Base-by-base conservation (phyloP, 2,797 vertebrate genomes). In the Limosa lapponica region DNA sequence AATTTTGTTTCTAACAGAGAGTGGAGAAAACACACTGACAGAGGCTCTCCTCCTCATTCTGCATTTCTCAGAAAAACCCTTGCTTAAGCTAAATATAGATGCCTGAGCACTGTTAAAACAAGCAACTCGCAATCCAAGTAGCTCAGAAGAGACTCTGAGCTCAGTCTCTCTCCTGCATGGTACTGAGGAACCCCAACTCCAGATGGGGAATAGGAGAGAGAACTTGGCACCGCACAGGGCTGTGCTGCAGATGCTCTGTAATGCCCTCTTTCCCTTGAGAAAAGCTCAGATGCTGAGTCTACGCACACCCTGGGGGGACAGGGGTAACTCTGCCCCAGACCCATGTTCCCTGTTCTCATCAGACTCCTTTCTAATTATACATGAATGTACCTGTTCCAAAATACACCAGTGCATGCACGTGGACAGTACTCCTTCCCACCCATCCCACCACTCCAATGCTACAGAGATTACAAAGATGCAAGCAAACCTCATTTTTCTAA, bases 1-100 rank as follows among this genome's bases (percentile, higher is more conserved):
- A 74, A 9, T 51, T 90, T 49, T 44, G 39, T 39, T 83, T 74
- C 51, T 67, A 69, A 46, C 61, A 86, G 58, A 28, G 46, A 73
- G 46, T 16, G 6, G 32, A 81, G 75, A 61, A 87, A 95, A 74
- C 69, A 74, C 4, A 5, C 59, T 81, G 81, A 52, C 48, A 89
- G 48, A 87, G 62, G 46, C 79, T 80, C 69, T 78, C 52, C 86
- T 87, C 61, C 71, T 84, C 48, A 6, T 18, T 41, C 62, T 55
- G 70, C 57, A 54, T 30, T 94, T 93, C 88, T 66, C 81, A 88
- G 66, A 94, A 87, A 61, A 88, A 11, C 24, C 30, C 62, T 64
- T 11, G 2, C 59, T 86, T 81, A 39, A 89, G 87, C 24, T 65
- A 79, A 85, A 59, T 41, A 55, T 1, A 36, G 69, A 32, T 67